Evolutionary conservation across 2,113 vertebrate species (phyloP).

Genomic region (Megalops atlanticus): DNA sequence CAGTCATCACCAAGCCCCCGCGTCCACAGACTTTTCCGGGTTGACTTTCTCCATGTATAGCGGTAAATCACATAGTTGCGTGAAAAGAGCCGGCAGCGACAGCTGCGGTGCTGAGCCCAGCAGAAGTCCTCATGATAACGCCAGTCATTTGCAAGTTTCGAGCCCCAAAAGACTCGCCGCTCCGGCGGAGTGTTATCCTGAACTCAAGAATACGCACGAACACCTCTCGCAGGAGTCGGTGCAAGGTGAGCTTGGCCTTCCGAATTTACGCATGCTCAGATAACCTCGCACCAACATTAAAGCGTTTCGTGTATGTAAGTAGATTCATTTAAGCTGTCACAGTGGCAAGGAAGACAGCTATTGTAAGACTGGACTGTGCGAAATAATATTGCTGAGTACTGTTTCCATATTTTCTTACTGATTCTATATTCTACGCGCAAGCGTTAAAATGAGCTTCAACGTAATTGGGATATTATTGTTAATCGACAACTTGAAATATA

Average conservation of each 20-base stretch:
- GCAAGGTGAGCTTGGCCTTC: slow-evolving; percentile 49
- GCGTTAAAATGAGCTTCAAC: no score
- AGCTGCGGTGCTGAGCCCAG: slow-evolving; percentile 59
- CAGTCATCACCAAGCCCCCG: slow-evolving; percentile 69
- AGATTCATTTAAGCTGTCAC: background rate
- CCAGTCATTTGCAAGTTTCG: slow-evolving; percentile 56
- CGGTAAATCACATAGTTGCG: slow-evolving; percentile 71
- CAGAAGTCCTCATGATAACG: slow-evolving; percentile 63
- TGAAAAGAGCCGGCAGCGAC: slow-evolving; percentile 60
- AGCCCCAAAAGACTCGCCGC: slow-evolving; percentile 59
- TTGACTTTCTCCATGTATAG: slow-evolving; percentile 66
- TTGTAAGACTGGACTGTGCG: background rate
- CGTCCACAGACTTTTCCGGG: slow-evolving; percentile 64
- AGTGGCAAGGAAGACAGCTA: background rate
- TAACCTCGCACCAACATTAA: background rate
- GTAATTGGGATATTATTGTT: no score
- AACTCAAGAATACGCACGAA: slow-evolving; percentile 50
- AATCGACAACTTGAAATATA: no score
- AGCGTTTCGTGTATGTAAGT: background rate
- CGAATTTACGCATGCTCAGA: background rate
- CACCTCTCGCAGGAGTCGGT: slow-evolving; percentile 48
- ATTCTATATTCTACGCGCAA: no score
- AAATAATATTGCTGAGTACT: no score
- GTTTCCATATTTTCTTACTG: no score
- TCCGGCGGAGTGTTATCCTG: slow-evolving; percentile 61